Base-by-base conservation (phyloP, 2,888 invertebrate species). In the Oscheius myriophilus region DNA sequence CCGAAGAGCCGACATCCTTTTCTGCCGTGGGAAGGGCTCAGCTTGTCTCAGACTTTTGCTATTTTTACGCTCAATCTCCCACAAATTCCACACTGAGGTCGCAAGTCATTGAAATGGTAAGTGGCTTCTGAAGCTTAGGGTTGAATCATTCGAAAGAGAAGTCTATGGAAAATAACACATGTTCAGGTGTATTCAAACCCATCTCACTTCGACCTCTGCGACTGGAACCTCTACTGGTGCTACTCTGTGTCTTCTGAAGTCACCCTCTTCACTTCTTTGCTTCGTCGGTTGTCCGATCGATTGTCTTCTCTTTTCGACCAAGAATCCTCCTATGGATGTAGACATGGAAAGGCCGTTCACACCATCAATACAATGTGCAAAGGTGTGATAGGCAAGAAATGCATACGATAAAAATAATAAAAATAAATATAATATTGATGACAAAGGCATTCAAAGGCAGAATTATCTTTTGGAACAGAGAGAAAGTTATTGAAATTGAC, bases 41-140 rank as follows among this genome's bases (percentile, higher is more conserved):
- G 67, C 61, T 85, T 23, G 71, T 85, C 39, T 81, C 81, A 16
- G 85, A 85, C 70, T 83, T 84, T 49, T 85, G 85, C 65, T 84
- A 81, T 63, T 85, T 85, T 63, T 69, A 78, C 52, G 75, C 82
- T 14, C 70, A 82, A 25, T 76, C 76, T 66, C 62, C 52, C 18
- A 58, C 74, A 12, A 69, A 71, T 26, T 49, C 62, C 6, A 67
- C 69, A 41, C 42, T 79, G 18, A 75, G 72, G 57, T 68, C 73
- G 2, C 65, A 72, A 7, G 79, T 79, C 4, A 61, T 79, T 23
- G 79, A 79, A 65, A 76, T 75, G 73, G 75, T 78, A 52, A 58
- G 53, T 21, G n/a, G 33, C 25, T n/a, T 54, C 14, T 21, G 11
- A n/a, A 25, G 25, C 12, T 21, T 25, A n/a, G n/a, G n/a, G n/a